Evolutionary conservation across 2,113 vertebrate species (phyloP), one percentile per base, ranked within the genome.

Genomic region (Zapornia atra): DNA sequence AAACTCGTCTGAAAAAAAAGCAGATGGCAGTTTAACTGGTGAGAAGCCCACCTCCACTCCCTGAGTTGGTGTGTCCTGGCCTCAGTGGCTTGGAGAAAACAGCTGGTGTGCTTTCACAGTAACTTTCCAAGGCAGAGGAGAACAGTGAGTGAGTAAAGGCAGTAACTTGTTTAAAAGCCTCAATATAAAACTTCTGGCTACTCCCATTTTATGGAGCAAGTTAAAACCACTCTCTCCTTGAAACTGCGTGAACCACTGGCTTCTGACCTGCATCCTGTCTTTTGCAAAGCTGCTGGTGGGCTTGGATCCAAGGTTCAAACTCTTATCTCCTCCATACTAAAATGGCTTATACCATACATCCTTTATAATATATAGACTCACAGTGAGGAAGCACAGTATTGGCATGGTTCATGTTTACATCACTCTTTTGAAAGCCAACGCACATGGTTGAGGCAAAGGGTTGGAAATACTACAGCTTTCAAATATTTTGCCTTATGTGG

Each of bases 231-330:
- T 69, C 64, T 77, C 46, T 71, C 40, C 51, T 40, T 94, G 48
- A 73, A 95, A 83, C 69, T n/a, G 16, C 29, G 18, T 77, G 70
- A 96, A 88, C 73, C 54, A 64, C 59, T 68, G 72, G 79, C 57
- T 92, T 92, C 61, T 83, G 64, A 88, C 91, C 50, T 82, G 51
- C 72, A 86, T 88, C 68, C 64, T 65, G 80, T 29, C 73, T 77
- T 94, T 77, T 12, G 33, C 59, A 90, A 92, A 94, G 82, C 90
- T 94, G 82, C 86, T 88, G 85, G 75, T 64, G 51, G 69, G 94
- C 75, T 48, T 59, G 42, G 78, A 91, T 88, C 79, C 85, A 91
- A 92, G 48, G 91, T 94, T 90, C 83, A 76, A 91, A 59, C 42
- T 91, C 89, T 77, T 87, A 82, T 40, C 60, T 75, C 42, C 42